Percentiles rank a stretch among this genome's conserved stretches.
phyloP scores from a whole-genome alignment of 2,888 invertebrate genomes.

The Sclerodermus sp. region DNA sequence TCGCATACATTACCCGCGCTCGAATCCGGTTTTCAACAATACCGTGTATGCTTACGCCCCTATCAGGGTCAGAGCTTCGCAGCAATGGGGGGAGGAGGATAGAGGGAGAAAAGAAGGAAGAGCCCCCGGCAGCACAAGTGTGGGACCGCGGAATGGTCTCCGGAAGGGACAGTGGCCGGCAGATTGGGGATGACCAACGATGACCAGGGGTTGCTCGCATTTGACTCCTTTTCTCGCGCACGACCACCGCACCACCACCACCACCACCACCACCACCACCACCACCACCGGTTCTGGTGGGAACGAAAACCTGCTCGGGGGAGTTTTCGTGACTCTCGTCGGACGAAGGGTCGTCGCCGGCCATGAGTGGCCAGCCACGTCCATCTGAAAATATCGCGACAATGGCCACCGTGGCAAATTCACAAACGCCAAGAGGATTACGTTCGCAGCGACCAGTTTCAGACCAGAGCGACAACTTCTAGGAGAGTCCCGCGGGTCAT shows the following conservation, averaged over 20 bases:
- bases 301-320: conserved; percentile 58
- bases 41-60: not conserved
- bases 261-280: no score
- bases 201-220: conserved; percentile 34
- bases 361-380: conserved; percentile 1
- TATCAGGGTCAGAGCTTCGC: no score
- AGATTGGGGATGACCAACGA: conserved; percentile 44
- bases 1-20: conserved; percentile 17
- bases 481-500: conserved; percentile 34
- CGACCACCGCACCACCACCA: conserved; percentile 4
- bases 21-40: conserved; percentile 28
- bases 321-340: conserved; percentile 20
- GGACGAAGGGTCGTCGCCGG: no score
- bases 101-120: not conserved
- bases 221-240: conserved; percentile 18
- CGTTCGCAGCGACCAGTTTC: not conserved
- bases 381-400: conserved; percentile 2
- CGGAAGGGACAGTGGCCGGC: conserved; percentile 31
- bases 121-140: not conserved
- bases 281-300: conserved; percentile 45
- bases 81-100: not conserved
- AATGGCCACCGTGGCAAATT: no score
- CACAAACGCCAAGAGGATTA: not conserved
- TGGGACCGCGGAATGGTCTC: not conserved
- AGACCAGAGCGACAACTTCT: no score